Base-by-base conservation (phyloP, 2,888 invertebrate species). In the Venusia cambrica region DNA sequence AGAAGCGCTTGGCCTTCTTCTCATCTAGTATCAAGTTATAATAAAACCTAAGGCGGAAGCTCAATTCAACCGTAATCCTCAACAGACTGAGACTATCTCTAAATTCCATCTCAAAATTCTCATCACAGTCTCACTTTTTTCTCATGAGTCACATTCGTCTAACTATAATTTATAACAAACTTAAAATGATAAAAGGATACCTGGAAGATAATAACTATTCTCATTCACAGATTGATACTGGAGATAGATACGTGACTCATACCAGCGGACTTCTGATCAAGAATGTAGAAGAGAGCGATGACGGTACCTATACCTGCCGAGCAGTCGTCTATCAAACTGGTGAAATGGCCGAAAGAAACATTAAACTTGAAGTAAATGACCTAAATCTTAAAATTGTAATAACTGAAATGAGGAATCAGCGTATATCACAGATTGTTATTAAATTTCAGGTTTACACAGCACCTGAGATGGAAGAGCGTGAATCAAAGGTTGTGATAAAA, bases 311-410 rank as follows among this genome's bases (percentile, higher is more conserved):
- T 68, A 94, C 92, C 2, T 97, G 97, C 64, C 90, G 95, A 22
- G 97, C 96, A n/a, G 92, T 94, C 18, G 96, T 96, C 0, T 89
- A 92, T 7, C 89, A 90, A 45, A 94, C 95, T 17, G 97, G 96
- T 18, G 93, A 95, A 65, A 88, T 95, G 2, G 89, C 91, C 29
- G 92, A 93, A 52, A 90, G 93, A 40, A 90, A 91, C 57, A 97
- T 97, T 48, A 92, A 92, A 69, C 92, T 97, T 4, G 93, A 94
- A 88, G 94, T 94, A 72, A 16, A 10, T 45, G 17, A 8, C 13
- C 5, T 24, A 37, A 15, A 11, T 9, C 2, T 7, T 19, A n/a
- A 28, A 32, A n/a, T n/a, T n/a, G n/a, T n/a, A n/a, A 2, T 14
- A 15, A 4, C 2, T 6, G n/a, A n/a, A n/a, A n/a, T n/a, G n/a